Conservation (phyloP, 30 jellyfish, hydroid and myxozoan species). For the Thelohanellus kitauei region DNA sequence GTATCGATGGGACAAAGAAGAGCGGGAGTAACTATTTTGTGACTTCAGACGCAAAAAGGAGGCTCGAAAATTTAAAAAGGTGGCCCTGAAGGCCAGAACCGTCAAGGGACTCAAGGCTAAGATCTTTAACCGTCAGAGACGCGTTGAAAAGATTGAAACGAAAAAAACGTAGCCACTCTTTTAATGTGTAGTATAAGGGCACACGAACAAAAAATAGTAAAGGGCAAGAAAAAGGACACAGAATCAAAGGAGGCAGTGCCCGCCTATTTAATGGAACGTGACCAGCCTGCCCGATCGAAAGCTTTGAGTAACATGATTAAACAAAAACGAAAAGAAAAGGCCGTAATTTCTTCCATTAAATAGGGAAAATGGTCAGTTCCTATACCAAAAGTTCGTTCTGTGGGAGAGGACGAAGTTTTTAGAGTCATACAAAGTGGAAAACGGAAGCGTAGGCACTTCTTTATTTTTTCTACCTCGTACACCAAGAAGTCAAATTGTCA, state of each 20-base stretch:
- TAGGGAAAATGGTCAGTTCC: conserved; percentile 99
- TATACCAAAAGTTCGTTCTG: conserved; percentile 72
- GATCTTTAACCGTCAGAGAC: conserved; percentile 60
- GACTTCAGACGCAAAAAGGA: conserved; percentile 47
- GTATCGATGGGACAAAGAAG: conserved; percentile 42
- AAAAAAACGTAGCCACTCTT: conserved; percentile 17
- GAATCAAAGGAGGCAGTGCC: conserved; percentile 94
- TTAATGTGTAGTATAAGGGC: conserved; percentile 8
- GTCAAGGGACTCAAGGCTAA: conserved; percentile 79
- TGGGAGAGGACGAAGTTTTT: conserved; percentile 95
- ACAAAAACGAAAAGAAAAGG: conserved; percentile 87
- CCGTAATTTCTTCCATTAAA: conserved; percentile 17
- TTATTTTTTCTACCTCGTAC: not conserved
- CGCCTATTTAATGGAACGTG: conserved; percentile 76
- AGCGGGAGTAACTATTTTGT: conserved; percentile 17
- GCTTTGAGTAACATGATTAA: conserved; percentile 67
- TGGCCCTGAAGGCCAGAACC: conserved; percentile 37
- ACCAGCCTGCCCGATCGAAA: conserved; percentile 78
- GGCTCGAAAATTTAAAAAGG: conserved; percentile 61
- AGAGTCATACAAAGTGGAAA: conserved; percentile 73
- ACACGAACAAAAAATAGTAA: conserved; percentile 77
- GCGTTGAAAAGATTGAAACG: conserved; percentile 72
- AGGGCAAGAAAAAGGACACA: conserved; percentile 26
- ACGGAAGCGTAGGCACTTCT: conserved; percentile 19
- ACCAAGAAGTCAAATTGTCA: not conserved